These are phyloP conservation scores for Agraylea sexmaculata DNA, from an alignment of 1,140 invertebrate genomes.

Conservation along the genomic window DNA sequence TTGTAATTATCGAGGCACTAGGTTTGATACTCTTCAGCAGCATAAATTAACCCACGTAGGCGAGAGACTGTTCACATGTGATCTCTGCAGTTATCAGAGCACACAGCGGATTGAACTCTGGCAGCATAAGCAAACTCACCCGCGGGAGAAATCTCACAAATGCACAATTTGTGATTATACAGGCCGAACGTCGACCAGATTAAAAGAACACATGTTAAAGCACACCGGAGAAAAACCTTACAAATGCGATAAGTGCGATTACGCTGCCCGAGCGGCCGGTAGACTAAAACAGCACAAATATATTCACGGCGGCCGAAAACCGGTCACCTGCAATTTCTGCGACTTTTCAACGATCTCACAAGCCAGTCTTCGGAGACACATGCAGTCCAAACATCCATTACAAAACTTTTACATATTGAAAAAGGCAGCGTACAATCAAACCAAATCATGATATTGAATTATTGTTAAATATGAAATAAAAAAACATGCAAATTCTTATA, in stretches of 20 bases:
- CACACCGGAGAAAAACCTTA: conserved; percentile 3
- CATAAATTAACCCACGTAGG: conserved; percentile 8
- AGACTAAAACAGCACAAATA: conserved; percentile 6
- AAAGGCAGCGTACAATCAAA: too few relatives aligned
- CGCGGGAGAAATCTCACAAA: background rate
- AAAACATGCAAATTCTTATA: too few relatives aligned
- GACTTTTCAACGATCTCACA: conserved; percentile 1
- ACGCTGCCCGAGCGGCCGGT: background rate
- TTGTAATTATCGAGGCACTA: conserved; percentile 2
- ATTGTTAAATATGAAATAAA: too few relatives aligned
- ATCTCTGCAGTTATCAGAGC: conserved; percentile 6
- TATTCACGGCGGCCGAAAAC: conserved; percentile 5
- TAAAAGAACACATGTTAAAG: conserved; percentile 9
- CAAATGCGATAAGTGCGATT: conserved; percentile 7
- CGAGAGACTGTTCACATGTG: conserved; percentile 8
- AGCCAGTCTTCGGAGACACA: conserved; percentile 1
- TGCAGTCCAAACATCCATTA: too few relatives aligned
- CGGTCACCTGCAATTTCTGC: conserved; percentile 4
- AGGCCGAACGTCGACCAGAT: background rate
- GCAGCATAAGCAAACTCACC: conserved; percentile 3
- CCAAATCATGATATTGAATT: too few relatives aligned
- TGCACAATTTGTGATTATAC: conserved; percentile 6
- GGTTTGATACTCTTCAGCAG: conserved; percentile 4
- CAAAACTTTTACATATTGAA: too few relatives aligned
- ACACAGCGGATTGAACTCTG: conserved; percentile 1